Evolutionary conservation across 2,113 vertebrate species (phyloP), one percentile per base, ranked within the genome.

Genomic region (Romanogobio albipinnatus): DNA sequence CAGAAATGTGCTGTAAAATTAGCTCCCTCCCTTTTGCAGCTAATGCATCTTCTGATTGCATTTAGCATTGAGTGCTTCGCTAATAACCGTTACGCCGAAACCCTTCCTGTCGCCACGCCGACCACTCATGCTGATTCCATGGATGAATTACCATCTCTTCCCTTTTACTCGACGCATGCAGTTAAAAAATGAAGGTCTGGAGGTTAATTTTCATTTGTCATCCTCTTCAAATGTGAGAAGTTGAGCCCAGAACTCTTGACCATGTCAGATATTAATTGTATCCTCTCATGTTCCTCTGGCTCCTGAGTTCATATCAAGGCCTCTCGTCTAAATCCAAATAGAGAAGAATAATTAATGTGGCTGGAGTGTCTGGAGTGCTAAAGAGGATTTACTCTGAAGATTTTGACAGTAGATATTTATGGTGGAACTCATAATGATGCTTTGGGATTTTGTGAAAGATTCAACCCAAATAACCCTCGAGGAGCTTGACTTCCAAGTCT

Each of bases 31-130:
- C 93, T 91, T 92, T 92, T 59, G 49, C 80, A 71, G 90, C 88
- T 93, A 92, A 92, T 92, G 92, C 89, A 93, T 89, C 91, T 93
- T 93, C 86, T 93, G 93, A 93, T 93, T 93, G 91, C 89, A 11
- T 85, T 88, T 89, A 89, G 89, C 92, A 92, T 91, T 90, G 91
- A 93, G 92, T 94, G 92, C 90, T 90, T 86, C 59, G 71, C 89
- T 94, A 94, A 94, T 94, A 91, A 93, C 89, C 90, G 89, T 93
- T 93, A 92, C 92, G 91, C 89, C 93, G 90, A 93, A 92, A 94
- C 90, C 92, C 93, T 94, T 93, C 93, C 92, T 92, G 89, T 88
- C 81, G 77, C 90, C 86, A 88, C 88, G 88, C 88, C 86, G 88
- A 84, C 91, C 85, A 91, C 92, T 94, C 91, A 90, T 90, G 85